Conservation (phyloP, 2,888 invertebrate genomes). For the Cremastinae sp. region DNA sequence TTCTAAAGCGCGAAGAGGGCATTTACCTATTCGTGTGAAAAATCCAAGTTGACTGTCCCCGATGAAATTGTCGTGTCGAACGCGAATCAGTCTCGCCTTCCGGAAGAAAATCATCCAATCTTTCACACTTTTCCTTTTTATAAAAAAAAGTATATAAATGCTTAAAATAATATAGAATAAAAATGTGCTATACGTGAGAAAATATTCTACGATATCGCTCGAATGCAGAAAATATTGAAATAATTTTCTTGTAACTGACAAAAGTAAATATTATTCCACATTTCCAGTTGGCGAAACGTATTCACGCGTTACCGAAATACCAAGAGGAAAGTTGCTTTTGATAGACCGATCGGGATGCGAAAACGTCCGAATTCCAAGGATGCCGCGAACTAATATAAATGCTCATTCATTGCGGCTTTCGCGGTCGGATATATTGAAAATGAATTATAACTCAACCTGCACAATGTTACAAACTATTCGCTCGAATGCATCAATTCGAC, state of each 20-base stretch:
- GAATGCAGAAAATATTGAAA: no score
- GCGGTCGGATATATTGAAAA: not conserved
- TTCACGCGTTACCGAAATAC: conserved; percentile 21
- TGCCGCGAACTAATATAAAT: conserved; percentile 20
- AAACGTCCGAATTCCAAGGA: conserved; percentile 12
- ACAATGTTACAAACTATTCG: not conserved
- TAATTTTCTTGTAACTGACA: no score
- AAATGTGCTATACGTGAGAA: not conserved
- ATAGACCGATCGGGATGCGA: not conserved
- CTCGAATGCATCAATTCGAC: no score
- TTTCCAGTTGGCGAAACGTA: no score
- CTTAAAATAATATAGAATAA: no score
- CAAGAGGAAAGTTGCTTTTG: not conserved
- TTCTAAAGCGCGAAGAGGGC: conserved; percentile 46
- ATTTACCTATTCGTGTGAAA: conserved; percentile 34
- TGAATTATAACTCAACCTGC: not conserved
- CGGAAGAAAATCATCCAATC: conserved; percentile 12
- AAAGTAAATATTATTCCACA: no score
- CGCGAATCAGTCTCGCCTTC: conserved; percentile 22
- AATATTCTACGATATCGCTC: not conserved
- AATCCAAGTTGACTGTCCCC: conserved; percentile 29
- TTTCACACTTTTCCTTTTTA: not conserved
- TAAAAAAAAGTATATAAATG: no score
- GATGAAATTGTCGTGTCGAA: conserved; percentile 28
- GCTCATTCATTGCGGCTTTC: not conserved